Percentiles rank a stretch among this genome's conserved stretches.
phyloP scores from a whole-genome alignment of 2,888 invertebrate genomes.

The Rhagonycha fulva region DNA sequence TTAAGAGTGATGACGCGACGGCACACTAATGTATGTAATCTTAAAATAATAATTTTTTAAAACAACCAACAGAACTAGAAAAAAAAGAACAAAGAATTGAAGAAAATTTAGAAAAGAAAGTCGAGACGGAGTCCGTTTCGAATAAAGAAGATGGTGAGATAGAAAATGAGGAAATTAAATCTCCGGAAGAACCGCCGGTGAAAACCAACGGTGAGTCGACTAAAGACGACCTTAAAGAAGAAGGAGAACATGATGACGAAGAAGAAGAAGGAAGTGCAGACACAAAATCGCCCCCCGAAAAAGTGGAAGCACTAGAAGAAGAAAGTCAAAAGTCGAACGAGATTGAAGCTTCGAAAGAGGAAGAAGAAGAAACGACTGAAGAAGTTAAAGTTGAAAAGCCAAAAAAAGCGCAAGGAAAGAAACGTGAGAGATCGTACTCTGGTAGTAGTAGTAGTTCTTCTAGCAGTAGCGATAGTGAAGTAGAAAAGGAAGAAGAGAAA shows the following conservation, averaged over 20 bases:
- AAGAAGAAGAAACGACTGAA: conserved; percentile 37
- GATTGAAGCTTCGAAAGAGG: conserved; percentile 26
- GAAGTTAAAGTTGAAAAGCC: conserved; percentile 44
- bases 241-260: conserved; percentile 49
- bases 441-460: conserved; percentile 58
- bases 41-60: neutral
- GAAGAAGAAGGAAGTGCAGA: conserved; percentile 45
- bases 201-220: conserved; percentile 32
- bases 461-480: conserved; percentile 52
- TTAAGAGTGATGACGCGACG: too few species aligned
- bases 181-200: conserved; percentile 26
- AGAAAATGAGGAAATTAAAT: conserved; percentile 44
- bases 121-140: conserved; percentile 37
- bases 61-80: conserved; percentile 43
- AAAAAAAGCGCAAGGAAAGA: conserved; percentile 52
- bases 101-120: conserved; percentile 35
- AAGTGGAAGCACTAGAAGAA: conserved; percentile 24
- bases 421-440: conserved; percentile 58
- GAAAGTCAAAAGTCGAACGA: conserved; percentile 29
- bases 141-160: conserved; percentile 45
- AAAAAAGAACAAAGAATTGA: conserved; percentile 40
- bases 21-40: neutral
- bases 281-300: conserved; percentile 22
- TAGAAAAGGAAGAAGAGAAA: conserved; percentile 43
- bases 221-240: conserved; percentile 40